Evolutionary conservation across 2,888 invertebrate species (phyloP).

Genomic region (Calameuta idolon): DNA sequence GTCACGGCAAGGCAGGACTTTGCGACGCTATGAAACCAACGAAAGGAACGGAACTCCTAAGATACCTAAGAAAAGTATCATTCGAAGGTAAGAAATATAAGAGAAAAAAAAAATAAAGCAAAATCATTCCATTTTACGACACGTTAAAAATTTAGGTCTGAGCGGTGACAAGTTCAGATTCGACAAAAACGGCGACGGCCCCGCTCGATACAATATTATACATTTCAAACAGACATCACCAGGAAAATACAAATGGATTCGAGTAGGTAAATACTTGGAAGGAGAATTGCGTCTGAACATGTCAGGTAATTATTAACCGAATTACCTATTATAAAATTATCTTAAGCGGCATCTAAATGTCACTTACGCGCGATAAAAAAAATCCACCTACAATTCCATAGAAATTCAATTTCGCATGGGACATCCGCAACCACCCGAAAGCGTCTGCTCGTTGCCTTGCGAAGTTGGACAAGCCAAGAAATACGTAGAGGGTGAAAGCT

Average conservation of each 20-base stretch:
- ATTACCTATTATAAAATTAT: background rate
- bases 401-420: conserved; percentile 88
- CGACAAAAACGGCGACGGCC: conserved; percentile 91
- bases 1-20: conserved; percentile 80
- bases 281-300: conserved; percentile 84
- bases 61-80: conserved; percentile 85
- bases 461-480: conserved; percentile 90
- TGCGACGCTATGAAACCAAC: conserved; percentile 92
- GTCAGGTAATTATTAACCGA: conserved; percentile 71
- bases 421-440: conserved; percentile 84
- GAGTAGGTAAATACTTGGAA: conserved; percentile 88
- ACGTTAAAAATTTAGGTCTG: conserved; percentile 73
- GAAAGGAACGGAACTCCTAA: conserved; percentile 85
- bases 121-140: background rate
- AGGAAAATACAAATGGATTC: conserved; percentile 85
- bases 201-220: conserved; percentile 94
- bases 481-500: conserved; percentile 92
- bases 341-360: background rate
- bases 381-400: conserved; percentile 50
- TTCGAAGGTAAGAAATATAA: conserved; percentile 80
- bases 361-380: background rate
- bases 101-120: background rate
- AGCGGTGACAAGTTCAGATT: conserved; percentile 92
- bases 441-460: conserved; percentile 92
- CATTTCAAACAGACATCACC: conserved; percentile 88